These are phyloP conservation scores for Deilephila elpenor DNA, from an alignment of 2,888 invertebrate species.

Conservation along the genomic window DNA sequence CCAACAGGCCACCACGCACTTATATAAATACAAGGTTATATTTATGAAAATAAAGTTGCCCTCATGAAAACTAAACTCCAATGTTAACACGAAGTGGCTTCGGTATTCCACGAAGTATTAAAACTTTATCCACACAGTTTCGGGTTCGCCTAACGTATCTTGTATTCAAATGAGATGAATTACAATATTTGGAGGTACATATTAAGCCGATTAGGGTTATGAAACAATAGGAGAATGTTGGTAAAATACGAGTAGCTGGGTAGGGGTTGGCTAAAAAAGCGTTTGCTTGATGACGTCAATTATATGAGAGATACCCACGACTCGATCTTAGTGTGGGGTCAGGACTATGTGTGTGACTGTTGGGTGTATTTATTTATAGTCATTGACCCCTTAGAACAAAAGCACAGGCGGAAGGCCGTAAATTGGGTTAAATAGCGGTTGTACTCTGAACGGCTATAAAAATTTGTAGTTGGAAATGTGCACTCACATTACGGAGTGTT, in stretches of 20 bases:
- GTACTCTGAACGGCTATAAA: conserved; percentile 26
- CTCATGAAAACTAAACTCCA: neutral
- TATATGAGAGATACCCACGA: no score
- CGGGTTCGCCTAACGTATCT: neutral
- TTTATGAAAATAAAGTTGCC: neutral
- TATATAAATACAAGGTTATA: neutral
- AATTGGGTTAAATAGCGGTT: neutral
- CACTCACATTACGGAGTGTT: conserved; percentile 19
- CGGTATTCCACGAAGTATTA: neutral
- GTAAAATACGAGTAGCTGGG: neutral
- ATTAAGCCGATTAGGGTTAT: neutral
- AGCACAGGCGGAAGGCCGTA: neutral
- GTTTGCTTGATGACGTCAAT: no score
- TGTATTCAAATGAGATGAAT: conserved; percentile 16
- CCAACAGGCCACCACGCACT: no score
- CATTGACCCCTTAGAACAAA: neutral
- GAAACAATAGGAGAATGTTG: neutral
- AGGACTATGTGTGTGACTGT: neutral
- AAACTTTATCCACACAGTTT: conserved; percentile 17
- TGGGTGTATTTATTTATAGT: neutral
- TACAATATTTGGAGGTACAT: neutral
- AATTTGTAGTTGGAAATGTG: conserved; percentile 16
- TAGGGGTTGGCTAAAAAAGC: no score
- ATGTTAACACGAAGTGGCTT: conserved; percentile 8
- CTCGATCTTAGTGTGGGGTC: no score